A percentile compares a stretch with the other conserved stretches of the same genome.
Evolutionary conservation across 2,888 invertebrate species (phyloP).

Genomic region (Nesidiocoris tenuis): DNA sequence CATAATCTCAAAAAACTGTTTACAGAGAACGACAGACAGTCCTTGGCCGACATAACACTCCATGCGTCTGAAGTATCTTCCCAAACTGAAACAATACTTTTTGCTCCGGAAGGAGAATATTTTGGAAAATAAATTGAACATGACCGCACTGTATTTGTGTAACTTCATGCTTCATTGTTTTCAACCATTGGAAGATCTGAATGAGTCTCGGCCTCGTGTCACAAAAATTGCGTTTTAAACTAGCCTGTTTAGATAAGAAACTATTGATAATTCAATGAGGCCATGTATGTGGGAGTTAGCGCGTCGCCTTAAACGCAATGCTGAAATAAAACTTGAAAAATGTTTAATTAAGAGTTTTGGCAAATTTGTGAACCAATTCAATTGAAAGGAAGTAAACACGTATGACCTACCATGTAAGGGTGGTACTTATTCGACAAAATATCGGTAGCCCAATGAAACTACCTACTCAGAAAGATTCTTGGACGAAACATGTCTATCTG

Average conservation of each 20-base stretch:
- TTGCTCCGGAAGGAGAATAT: background rate
- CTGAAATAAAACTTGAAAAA: no score
- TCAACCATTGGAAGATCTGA: background rate
- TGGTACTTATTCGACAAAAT: no score
- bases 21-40: background rate
- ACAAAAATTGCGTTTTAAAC: constrained; percentile 29
- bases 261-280: constrained; percentile 19
- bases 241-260: constrained; percentile 29
- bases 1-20: background rate
- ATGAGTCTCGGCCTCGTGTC: background rate
- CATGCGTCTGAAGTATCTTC: background rate
- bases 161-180: background rate
- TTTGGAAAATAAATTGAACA: background rate
- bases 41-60: background rate
- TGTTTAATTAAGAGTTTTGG: no score
- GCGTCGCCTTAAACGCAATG: no score
- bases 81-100: background rate
- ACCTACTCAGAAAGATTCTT: no score
- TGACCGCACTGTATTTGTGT: background rate
- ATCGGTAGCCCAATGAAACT: no score
- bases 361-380: no score
- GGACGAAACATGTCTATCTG: no score
- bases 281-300: background rate
- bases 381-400: no score
- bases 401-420: no score